Percentiles rank a stretch among this genome's conserved stretches.
phyloP scores from a whole-genome alignment of 2,888 invertebrate genomes.

The Ecliptopera silaceata region DNA sequence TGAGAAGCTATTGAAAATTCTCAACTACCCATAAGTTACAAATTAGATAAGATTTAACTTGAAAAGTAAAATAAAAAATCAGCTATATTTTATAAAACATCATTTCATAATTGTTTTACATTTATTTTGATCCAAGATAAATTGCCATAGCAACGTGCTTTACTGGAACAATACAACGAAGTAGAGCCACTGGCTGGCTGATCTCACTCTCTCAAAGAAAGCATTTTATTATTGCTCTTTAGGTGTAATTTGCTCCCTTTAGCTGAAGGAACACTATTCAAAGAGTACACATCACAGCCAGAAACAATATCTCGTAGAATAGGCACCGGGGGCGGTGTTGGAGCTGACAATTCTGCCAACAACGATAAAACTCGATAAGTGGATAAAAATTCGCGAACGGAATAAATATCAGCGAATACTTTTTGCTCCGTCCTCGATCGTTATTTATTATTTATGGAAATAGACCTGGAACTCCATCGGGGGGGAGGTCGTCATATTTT shows the following conservation, averaged over 20 bases:
- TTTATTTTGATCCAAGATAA: too few species aligned
- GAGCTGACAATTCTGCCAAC: slow-evolving; percentile 35
- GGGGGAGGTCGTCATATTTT: slow-evolving; percentile 79
- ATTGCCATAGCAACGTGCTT: too few species aligned
- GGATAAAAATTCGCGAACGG: slow-evolving; percentile 74
- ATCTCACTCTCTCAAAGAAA: background rate
- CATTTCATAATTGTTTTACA: too few species aligned
- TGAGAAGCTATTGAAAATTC: too few species aligned
- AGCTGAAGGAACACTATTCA: background rate
- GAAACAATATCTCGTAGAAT: background rate
- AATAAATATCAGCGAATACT: slow-evolving; percentile 76
- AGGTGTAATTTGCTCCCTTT: background rate
- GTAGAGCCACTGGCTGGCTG: background rate
- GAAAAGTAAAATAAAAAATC: too few species aligned
- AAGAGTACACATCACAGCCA: background rate
- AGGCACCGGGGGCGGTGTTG: slow-evolving; percentile 18
- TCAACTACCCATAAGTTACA: too few species aligned
- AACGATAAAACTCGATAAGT: slow-evolving; percentile 66
- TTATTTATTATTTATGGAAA: slow-evolving; percentile 83
- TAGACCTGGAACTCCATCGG: slow-evolving; percentile 75
- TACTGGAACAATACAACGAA: background rate
- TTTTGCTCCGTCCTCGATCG: slow-evolving; percentile 73
- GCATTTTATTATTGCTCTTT: background rate
- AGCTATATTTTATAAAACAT: too few species aligned
- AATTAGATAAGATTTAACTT: too few species aligned